phyloP scores from a whole-genome alignment of 2,113 vertebrate species.

The Garra rufa region DNA sequence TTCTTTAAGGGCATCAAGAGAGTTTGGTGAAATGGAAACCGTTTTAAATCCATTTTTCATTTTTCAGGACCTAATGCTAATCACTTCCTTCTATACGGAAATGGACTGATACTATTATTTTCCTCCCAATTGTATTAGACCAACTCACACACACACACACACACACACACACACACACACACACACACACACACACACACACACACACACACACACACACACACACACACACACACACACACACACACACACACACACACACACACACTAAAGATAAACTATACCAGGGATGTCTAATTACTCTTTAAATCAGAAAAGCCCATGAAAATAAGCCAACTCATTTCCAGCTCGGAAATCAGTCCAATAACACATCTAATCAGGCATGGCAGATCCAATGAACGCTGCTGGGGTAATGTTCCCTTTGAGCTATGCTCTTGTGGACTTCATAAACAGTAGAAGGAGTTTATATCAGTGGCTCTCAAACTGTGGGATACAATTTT shows the following conservation, averaged over 20 bases:
- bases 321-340: conserved; percentile 53
- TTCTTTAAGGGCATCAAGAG: conserved; percentile 5
- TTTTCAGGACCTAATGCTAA: conserved; percentile 61
- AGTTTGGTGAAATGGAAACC: conserved; percentile 52
- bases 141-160: conserved; percentile 34
- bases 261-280: conserved; percentile 35
- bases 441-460: background rate
- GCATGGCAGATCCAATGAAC: background rate
- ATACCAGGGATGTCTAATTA: conserved; percentile 53
- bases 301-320: conserved; percentile 40
- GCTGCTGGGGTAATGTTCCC: background rate
- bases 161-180: conserved; percentile 31
- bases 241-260: conserved; percentile 38
- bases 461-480: background rate
- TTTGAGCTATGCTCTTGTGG: background rate
- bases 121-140: conserved; percentile 33
- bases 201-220: conserved; percentile 33
- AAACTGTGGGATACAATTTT: background rate
- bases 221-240: conserved; percentile 30
- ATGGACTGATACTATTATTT: conserved; percentile 38
- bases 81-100: conserved; percentile 54
- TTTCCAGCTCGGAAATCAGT: conserved; percentile 40
- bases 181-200: conserved; percentile 37
- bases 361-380: conserved; percentile 18
- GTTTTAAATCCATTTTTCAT: conserved; percentile 61